Evolutionary conservation across 2,797 vertebrate genomes (phyloP).

Genomic region (Pseudomugil tenellus): DNA sequence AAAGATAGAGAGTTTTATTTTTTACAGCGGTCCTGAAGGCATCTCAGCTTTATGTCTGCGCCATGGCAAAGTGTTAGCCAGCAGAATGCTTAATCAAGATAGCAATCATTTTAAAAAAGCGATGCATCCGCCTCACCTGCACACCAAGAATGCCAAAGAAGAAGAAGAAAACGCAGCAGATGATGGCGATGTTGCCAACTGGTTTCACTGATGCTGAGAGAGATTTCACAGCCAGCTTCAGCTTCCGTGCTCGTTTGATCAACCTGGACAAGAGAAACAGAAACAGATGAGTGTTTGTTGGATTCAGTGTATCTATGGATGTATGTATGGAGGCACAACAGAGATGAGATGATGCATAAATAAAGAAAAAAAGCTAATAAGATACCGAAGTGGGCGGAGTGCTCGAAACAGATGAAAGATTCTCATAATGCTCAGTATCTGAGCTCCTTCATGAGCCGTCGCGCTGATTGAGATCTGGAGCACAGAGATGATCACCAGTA

Average conservation of each 20-base stretch:
- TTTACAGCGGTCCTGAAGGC: background rate
- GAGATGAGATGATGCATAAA: too few species aligned
- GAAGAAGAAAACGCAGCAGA: conserved; percentile 90
- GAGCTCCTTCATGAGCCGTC: conserved; percentile 79
- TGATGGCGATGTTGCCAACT: conserved; percentile 90
- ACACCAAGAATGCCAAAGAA: conserved; percentile 91
- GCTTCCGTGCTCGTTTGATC: conserved; percentile 89
- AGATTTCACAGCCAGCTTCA: conserved; percentile 92
- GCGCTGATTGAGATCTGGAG: conserved; percentile 87
- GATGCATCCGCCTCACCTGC: conserved; percentile 80
- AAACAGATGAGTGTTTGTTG: background rate
- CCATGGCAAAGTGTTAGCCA: background rate
- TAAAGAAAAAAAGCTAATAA: too few species aligned
- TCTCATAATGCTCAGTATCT: conserved; percentile 87
- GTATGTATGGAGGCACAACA: too few species aligned
- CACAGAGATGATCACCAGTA: conserved; percentile 88
- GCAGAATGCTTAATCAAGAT: too few species aligned
- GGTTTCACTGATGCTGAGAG: conserved; percentile 89
- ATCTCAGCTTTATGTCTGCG: too few species aligned
- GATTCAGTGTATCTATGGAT: too few species aligned
- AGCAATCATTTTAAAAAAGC: background rate
- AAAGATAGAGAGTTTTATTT: conserved; percentile 6
- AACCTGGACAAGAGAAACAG: conserved; percentile 77
- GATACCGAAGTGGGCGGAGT: conserved; percentile 87
- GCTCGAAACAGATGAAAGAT: conserved; percentile 88